These are phyloP conservation scores for Tetraodon nigroviridis DNA, from an alignment of 2,113 vertebrate genomes.

Conservation along the genomic window DNA sequence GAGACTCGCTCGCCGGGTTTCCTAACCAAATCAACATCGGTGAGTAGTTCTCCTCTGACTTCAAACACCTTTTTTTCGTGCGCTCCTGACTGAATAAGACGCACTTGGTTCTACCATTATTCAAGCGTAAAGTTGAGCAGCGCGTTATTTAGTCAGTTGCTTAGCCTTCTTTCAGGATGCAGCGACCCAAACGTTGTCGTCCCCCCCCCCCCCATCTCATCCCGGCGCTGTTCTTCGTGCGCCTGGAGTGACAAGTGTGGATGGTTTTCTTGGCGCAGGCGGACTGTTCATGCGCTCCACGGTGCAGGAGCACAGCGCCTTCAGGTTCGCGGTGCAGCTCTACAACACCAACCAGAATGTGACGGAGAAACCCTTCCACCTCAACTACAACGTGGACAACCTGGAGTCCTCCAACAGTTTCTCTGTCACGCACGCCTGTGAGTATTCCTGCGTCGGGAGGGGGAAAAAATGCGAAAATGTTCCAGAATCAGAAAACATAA, in stretches of 20 bases:
- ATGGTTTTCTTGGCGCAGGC: slow-evolving; percentile 72
- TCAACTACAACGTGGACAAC: slow-evolving; percentile 98
- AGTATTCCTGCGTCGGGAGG: slow-evolving; percentile 72
- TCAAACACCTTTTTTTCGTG: slow-evolving; percentile 2
- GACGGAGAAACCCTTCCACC: slow-evolving; percentile 96
- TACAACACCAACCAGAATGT: slow-evolving; percentile 99
- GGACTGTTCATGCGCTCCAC: slow-evolving; percentile 97
- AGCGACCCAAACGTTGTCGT: too few relatives aligned
- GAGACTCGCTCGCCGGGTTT: slow-evolving; percentile 83
- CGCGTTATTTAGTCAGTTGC: slow-evolving; percentile 3
- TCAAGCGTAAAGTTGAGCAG: slow-evolving; percentile 46
- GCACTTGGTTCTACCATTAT: slow-evolving; percentile 10
- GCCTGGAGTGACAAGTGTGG: background rate
- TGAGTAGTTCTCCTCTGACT: slow-evolving; percentile 68
- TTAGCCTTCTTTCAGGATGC: background rate
- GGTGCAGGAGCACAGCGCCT: slow-evolving; percentile 98
- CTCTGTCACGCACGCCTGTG: slow-evolving; percentile 98
- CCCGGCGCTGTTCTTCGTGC: background rate
- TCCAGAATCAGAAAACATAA: too few relatives aligned
- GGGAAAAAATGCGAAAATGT: background rate
- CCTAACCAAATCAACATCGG: slow-evolving; percentile 98
- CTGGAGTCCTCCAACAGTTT: slow-evolving; percentile 99
- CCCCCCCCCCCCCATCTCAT: too few relatives aligned
- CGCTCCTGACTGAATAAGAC: slow-evolving; percentile 18
- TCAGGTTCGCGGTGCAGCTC: slow-evolving; percentile 97